phyloP scores from a whole-genome alignment of 2,888 invertebrate species.

The Saturnia japonica region DNA sequence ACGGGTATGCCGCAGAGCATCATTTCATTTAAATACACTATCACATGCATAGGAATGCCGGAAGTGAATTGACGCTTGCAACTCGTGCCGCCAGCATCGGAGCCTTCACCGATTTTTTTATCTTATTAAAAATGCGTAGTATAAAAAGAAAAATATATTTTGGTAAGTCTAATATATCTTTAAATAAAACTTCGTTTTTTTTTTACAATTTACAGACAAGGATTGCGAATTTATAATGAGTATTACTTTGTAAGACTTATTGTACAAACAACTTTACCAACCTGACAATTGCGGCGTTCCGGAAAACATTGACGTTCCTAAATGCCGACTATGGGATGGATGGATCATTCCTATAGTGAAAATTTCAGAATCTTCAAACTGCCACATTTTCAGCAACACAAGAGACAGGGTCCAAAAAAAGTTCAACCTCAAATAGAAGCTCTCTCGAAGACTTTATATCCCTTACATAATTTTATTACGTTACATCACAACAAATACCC shows the following conservation, averaged over 20 bases:
- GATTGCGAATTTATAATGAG: background rate
- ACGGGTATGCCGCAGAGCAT: too few relatives aligned
- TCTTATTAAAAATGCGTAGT: background rate
- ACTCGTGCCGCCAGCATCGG: too few relatives aligned
- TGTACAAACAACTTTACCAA: slow-evolving; percentile 34
- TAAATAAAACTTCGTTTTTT: background rate
- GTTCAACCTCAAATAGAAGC: background rate
- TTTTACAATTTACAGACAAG: background rate
- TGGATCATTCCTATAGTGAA: slow-evolving; percentile 92
- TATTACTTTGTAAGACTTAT: background rate
- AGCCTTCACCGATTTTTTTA: background rate
- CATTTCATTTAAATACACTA: too few relatives aligned
- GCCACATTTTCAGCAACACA: slow-evolving; percentile 79
- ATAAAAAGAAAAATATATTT: background rate
- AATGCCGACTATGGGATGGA: slow-evolving; percentile 85
- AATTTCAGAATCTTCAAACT: slow-evolving; percentile 87
- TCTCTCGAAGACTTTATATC: background rate
- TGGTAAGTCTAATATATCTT: background rate
- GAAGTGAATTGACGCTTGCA: too few relatives aligned
- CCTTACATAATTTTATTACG: slow-evolving; percentile 1
- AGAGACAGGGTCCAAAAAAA: background rate
- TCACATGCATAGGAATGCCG: too few relatives aligned
- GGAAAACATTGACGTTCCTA: slow-evolving; percentile 83
- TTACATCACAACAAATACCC: background rate
- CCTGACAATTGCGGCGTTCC: slow-evolving; percentile 75